phyloP scores from a whole-genome alignment of 2,888 invertebrate species.

The Crocallis elinguaria region DNA sequence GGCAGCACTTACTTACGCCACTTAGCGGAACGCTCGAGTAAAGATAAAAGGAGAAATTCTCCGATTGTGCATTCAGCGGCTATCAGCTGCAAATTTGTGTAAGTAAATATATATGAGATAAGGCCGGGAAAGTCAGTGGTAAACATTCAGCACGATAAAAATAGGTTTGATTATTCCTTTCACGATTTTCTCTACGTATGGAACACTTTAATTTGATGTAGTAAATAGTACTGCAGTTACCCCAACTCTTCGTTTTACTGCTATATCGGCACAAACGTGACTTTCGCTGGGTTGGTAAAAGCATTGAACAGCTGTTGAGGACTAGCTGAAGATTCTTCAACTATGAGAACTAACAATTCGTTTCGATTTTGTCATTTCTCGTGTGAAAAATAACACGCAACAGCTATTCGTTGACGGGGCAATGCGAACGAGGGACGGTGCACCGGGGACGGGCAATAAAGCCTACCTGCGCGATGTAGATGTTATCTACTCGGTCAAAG shows the following conservation, averaged over 20 bases:
- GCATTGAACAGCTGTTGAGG: background rate
- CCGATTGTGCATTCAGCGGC: conserved; percentile 30
- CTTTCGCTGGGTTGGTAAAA: no score
- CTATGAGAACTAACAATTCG: conserved; percentile 26
- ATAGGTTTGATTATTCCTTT: conserved; percentile 5
- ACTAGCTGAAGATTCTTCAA: background rate
- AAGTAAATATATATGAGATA: conserved; percentile 18
- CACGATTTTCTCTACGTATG: background rate
- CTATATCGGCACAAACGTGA: no score
- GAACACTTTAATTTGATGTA: no score
- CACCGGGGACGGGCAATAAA: conserved; percentile 65
- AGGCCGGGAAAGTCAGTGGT: conserved; percentile 17
- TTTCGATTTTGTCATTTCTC: conserved; percentile 39
- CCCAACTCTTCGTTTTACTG: no score
- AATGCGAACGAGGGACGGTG: conserved; percentile 43
- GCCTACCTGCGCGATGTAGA: conserved; percentile 81
- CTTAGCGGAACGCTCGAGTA: conserved; percentile 32
- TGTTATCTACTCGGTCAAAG: conserved; percentile 81
- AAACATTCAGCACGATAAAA: conserved; percentile 11
- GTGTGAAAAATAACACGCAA: conserved; percentile 69
- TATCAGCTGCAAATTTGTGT: conserved; percentile 30
- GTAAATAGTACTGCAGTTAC: no score
- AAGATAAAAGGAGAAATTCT: conserved; percentile 32
- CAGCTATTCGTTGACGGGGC: conserved; percentile 48
- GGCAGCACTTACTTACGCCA: conserved; percentile 28